Evolutionary conservation across 2,888 invertebrate species (phyloP), one percentile per base, ranked within the genome.

Genomic region (Torymus aiolomorphi): DNA sequence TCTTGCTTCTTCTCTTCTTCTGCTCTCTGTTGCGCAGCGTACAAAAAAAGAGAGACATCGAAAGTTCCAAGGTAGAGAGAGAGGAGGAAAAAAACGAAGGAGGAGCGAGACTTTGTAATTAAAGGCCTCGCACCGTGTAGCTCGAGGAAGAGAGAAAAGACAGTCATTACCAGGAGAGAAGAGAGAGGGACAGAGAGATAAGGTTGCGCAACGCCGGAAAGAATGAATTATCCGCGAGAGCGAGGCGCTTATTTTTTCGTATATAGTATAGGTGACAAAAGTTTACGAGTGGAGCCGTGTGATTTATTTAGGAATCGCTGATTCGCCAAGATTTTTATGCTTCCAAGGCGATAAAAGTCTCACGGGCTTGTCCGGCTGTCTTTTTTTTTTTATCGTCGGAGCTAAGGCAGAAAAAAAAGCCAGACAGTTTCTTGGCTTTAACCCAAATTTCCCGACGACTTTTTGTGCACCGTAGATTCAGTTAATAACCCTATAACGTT

Each of bases 21-120:
- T 13, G 20, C 42, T 42, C 42, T 1, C 42, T 42, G 42, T 42
- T 42, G 24, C n/a, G 20, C 24, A 69, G 54, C 14, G 14, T 3
- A 57, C n/a, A 57, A 51, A 71, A 57, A 75, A 71, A 65, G 14
- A 31, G 42, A 51, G 24, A 51, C 14, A 24, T 54, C 49, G 61
- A 67, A 71, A 77, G 16, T 74, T 66, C 59, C 16, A 42, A 42
- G 42, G 42, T 42, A 16, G 14, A 76, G 70, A 52, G 20, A 76
- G 31, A 59, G 11, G 54, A 63, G 67, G 8, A 10, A 42, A 42
- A 42, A 42, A 42, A 75, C 18, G 31, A 57, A 42, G 57, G 66
- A 76, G 57, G 31, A 59, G 51, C 49, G 57, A 73, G 73, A 70
- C 74, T 78, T 78, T 70, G 56, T 78, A 78, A 78, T 78, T 78